Evolutionary conservation across 2,888 invertebrate genomes (phyloP), one percentile per base, ranked within the genome.

Genomic region (Monoplex corrugatus): DNA sequence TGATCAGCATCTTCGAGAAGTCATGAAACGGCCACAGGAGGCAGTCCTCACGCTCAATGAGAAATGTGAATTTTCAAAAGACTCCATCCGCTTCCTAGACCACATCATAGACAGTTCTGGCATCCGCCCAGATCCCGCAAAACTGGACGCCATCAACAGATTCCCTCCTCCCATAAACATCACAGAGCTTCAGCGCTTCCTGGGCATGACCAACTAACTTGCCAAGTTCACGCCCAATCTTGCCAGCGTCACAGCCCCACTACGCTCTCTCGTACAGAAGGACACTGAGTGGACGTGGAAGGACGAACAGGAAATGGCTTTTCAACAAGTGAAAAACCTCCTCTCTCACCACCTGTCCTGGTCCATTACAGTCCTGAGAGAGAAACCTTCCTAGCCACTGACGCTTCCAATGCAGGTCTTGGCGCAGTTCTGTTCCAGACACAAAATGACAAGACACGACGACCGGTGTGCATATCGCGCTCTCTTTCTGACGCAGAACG

Each of bases 21-120:
- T 91, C 0, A 78, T 90, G 5, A 6, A 89, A 32, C 72, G 82
- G 13, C 45, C 91, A 3, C 45, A 91, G 86, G 87, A 88, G 16
- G 87, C 90, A 43, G 90, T 90, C 1, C 78, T 92, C n/a, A 91
- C 91, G 8, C 89, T 92, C 50, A 92, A 91, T 75, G 84, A 92
- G n/a, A 93, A 75, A 38, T 78, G 78, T 78, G 38, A 43, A 68
- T 87, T 87, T 63, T 63, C 63, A 32, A 78, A 63, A 63, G 63
- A 63, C 63, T 63, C 63, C 63, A 63, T 63, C 88, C 88, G 78
- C 68, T 92, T 90, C 86, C 83, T 83, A 45, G 83, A 6, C 83
- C 44, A 45, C 83, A 83, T 83, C 83, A 83, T 45, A 45, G 83
- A 44, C 83, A 80, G 80, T 23, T 23, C 80, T 32, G 43, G 80